Evolutionary conservation across 2,113 vertebrate genomes (phyloP), one percentile per base, ranked within the genome.

Genomic region (Sceloporus tristichus): DNA sequence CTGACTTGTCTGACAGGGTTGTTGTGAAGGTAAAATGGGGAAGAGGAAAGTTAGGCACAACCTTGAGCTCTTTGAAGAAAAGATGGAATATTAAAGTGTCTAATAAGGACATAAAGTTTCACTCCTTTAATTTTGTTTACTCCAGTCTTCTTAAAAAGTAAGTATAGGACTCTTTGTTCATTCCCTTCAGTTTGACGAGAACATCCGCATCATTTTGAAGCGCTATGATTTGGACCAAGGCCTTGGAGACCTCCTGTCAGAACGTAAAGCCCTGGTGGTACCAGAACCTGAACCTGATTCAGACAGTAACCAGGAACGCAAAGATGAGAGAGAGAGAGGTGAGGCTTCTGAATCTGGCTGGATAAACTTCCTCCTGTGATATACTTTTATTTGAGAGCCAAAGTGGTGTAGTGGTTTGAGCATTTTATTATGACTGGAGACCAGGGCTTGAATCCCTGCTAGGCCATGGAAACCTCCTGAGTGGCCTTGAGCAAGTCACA

Each of bases 241-340:
- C 84, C 95, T 98, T 73, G 97, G 97, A 90, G 98, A 99, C 80
- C 97, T 97, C 18, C 94, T 97, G 19, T 93, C 97, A 7, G 97
- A 98, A 84, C 94, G 96, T 79, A 98, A 97, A 95, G 96, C 97
- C 0, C 88, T 98, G 1, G 95, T 96, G 88, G 95, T 98, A 94
- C 94, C 97, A 76, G 93, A 99, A 91, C 99, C 98, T 8, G 98
- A 99, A 90, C 98, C 98, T 0, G 98, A 99, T 94, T 98, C 98
- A 0, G 98, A 99, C 87, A 99, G 98, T 40, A 99, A 99, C 90
- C 98, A 98, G 93, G 99, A 99, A 83, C 97, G 98, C 75, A 98
- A 98, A 88, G 97, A 97, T 89, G 97, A 97, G 86, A 93, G 96
- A 14, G 97, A 98, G 40, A 93, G 95, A 95, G 97, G 97, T 93